These are phyloP conservation scores for Chaenocephalus aceratus DNA, from an alignment of 2,113 vertebrate species.

Conservation along the genomic window DNA sequence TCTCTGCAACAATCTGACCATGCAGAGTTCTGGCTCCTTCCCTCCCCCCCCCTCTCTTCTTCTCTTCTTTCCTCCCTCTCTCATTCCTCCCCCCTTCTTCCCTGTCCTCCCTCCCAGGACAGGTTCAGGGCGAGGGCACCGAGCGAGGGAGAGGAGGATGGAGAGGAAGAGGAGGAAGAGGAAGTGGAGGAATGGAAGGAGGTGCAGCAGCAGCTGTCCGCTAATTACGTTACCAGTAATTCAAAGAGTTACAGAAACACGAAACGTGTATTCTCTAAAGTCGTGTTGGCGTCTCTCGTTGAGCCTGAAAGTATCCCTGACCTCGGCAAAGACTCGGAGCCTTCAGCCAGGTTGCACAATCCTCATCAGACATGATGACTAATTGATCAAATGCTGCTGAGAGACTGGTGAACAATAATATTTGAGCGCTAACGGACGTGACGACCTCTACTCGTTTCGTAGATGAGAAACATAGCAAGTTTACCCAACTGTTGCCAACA, in stretches of 20 bases:
- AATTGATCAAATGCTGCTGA: not conserved
- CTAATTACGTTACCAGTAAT: slow-evolving; percentile 52
- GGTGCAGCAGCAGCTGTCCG: slow-evolving; percentile 60
- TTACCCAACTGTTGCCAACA: no score
- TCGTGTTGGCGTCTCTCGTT: not conserved
- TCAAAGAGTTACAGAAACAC: not conserved
- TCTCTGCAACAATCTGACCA: slow-evolving; percentile 38
- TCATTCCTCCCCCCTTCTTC: slow-evolving; percentile 27
- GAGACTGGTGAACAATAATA: not conserved
- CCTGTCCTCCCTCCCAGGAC: slow-evolving; percentile 51
- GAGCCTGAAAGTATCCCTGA: not conserved
- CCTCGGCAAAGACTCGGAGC: no score
- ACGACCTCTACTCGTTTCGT: no score
- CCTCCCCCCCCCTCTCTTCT: slow-evolving; percentile 22
- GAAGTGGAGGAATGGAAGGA: slow-evolving; percentile 58
- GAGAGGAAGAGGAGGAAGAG: slow-evolving; percentile 34
- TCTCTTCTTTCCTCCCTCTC: slow-evolving; percentile 22
- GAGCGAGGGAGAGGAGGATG: slow-evolving; percentile 45
- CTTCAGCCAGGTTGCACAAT: not conserved
- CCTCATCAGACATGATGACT: not conserved
- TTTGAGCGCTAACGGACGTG: not conserved
- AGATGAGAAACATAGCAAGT: no score
- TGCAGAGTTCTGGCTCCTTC: slow-evolving; percentile 35
- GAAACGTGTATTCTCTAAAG: no score
- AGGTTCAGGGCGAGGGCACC: slow-evolving; percentile 78